Evolutionary conservation across 2,113 vertebrate genomes (phyloP), one percentile per base, ranked within the genome.

Genomic region (Gambusia holbrooki): DNA sequence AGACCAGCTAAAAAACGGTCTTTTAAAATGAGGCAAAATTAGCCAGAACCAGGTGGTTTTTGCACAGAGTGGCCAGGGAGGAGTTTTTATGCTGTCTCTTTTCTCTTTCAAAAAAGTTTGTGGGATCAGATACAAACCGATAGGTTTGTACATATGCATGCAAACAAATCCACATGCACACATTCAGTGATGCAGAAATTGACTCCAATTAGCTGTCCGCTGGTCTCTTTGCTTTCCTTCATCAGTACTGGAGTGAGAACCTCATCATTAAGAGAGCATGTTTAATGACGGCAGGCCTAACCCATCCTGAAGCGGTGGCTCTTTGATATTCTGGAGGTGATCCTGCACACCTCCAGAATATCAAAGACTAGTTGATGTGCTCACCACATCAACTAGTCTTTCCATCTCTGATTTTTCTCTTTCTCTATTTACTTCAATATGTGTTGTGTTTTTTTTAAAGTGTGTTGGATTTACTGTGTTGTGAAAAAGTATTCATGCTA

Each of bases 281-380:
- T 63, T 83, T 93, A 90, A 90, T 87, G 92, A 86, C 68, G 5
- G 76, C 71, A 65, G 80, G 75, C 80, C 75, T 84, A 77, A 88
- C 80, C 73, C 84, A 76, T 80, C 80, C 72, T 82, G 74, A 85
- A 82, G 72, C 73, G 71, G 76, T 37, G 61, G 48, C 73, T 89
- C 84, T 91, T 94, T 93, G 87, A 91, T 91, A 92, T 91, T 88
- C 89, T 72, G 45, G 71, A 83, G 80, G 80, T 87, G 88, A 89
- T 88, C 76, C 84, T 69, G 27, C 45, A 84, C 77, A 81, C 77
- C 78, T 88, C 27, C 27, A 27, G 27, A 27, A 27, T 27, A 27
- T 27, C 27, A 27, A 27, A 27, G 27, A 27, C 27, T 27, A 27
- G 27, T 27, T 27, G 27, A 27, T 74, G 5, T 37, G 60, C 65